Percentiles rank a stretch among this genome's conserved stretches.
phyloP scores from a whole-genome alignment of 2,888 invertebrate genomes.

The Melanostoma scalare region DNA sequence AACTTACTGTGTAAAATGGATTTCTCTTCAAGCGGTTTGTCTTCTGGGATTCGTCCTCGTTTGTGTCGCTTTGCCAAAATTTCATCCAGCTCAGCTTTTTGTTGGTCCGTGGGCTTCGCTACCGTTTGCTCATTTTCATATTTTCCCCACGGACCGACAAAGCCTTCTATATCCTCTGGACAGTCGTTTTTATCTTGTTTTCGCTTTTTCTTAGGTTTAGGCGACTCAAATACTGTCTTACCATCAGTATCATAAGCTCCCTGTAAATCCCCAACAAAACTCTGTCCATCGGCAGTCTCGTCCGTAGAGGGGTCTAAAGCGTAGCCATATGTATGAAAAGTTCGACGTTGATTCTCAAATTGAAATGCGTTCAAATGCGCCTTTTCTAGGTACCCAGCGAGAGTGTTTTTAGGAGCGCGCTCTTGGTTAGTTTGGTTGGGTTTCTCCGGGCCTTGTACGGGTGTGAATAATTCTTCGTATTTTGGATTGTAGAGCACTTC shows the following conservation, averaged over 20 bases:
- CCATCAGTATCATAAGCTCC: constrained; percentile 89
- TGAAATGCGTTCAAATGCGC: constrained; percentile 98
- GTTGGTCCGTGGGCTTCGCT: constrained; percentile 95
- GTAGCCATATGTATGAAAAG: constrained; percentile 97
- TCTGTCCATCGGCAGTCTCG: constrained; percentile 82
- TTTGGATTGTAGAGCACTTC: constrained; percentile 96
- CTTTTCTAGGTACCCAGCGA: constrained; percentile 96
- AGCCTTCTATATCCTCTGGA: constrained; percentile 96
- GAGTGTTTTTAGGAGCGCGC: constrained; percentile 92
- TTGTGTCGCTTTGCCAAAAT: constrained; percentile 95
- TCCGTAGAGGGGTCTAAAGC: constrained; percentile 96
- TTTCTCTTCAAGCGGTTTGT: constrained; percentile 97
- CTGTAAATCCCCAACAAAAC: constrained; percentile 85
- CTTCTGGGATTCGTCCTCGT: constrained; percentile 92
- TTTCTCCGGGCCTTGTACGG: constrained; percentile 95
- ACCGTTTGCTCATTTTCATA: constrained; percentile 94
- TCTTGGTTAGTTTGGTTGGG: constrained; percentile 96
- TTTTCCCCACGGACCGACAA: constrained; percentile 98
- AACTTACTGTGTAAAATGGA: constrained; percentile 93
- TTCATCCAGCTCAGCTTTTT: constrained; percentile 96
- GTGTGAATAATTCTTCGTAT: constrained; percentile 96
- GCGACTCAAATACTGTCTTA: constrained; percentile 95
- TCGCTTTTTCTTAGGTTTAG: constrained; percentile 88
- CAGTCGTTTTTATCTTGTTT: constrained; percentile 94
- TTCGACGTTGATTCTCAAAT: constrained; percentile 97